Evolutionary conservation across 2,113 vertebrate species (phyloP), one percentile per base, ranked within the genome.

Genomic region (Pseudorasbora parva): DNA sequence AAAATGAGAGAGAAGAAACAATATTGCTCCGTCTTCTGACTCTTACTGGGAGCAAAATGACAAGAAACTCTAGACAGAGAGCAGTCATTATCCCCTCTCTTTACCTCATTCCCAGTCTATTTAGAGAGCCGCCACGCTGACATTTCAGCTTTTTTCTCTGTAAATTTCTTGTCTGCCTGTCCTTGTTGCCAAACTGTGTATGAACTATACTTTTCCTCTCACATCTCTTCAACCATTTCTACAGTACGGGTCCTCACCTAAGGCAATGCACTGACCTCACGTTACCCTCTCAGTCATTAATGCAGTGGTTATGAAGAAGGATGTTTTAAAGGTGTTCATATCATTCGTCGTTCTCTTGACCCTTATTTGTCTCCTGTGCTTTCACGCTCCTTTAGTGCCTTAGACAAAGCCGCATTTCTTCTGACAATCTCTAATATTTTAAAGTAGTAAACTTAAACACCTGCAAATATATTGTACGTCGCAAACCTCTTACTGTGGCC

Each of bases 61-160:
- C 60, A 78, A 45, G 57, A 78, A 66, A 79, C 43, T 79, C 17
- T 30, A 66, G 60, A 49, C 59, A 11, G 45, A 49, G 59, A 66
- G 59, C 77, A 30, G 78, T 79, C 23, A 79, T 79, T 79, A 62
- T 69, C 82, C 3, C 14, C 43, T 68, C 30, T 17, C 74, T 74
- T 41, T 82, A 71, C 80, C 78, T 88, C 51, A 81, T 56, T 87
- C 76, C 43, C 82, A 51, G 54, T 77, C 72, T 47, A 49, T 66
- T 62, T 74, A 64, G n/a, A 74, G 64, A 57, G 17, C 23, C 57
- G 45, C 33, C 21, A 1, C 30, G 43, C 8, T 59, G 60, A 27
- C 74, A 51, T 77, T 69, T 33, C n/a, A 33, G 43, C 45, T 43
- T 15, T 41, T 30, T 17, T 4, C 68, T 17, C 27, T 66, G 4